Evolutionary conservation across 30 jellyfish, hydroid and myxozoan species (phyloP), one percentile per base, ranked within the genome.

Genomic region (Phacellophora camtschatica): DNA sequence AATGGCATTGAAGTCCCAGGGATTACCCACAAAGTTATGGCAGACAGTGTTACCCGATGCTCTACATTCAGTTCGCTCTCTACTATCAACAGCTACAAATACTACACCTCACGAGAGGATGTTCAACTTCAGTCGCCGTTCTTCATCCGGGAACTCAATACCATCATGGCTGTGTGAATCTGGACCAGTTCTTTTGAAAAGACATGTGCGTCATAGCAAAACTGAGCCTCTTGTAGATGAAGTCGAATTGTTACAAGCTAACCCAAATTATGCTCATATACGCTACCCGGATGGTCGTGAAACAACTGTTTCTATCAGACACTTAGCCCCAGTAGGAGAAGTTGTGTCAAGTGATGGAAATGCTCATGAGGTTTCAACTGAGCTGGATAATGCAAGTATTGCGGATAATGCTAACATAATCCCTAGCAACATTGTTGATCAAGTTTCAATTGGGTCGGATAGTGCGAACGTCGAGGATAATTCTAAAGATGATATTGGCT

Each of bases 281-380:
- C 77, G 86, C 42, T 71, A 66, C 62, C 51, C 54, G 18, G 90
- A 80, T 87, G 97, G 97, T 25, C 70, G 90, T 31, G 97, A 80
- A 50, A 51, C 71, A 29, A 19, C 82, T 41, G 96, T 86, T 50
- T 85, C 90, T n/a, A n/a, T n/a, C n/a, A n/a, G n/a, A n/a, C n/a
- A n/a, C n/a, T n/a, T n/a, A n/a, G n/a, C n/a, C n/a, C n/a, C n/a
- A n/a, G n/a, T n/a, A n/a, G n/a, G n/a, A n/a, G n/a, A n/a, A n/a
- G n/a, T n/a, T n/a, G n/a, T n/a, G n/a, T n/a, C n/a, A n/a, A n/a
- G n/a, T n/a, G n/a, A n/a, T n/a, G n/a, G n/a, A n/a, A n/a, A n/a
- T n/a, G n/a, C n/a, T n/a, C n/a, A n/a, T n/a, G n/a, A n/a, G n/a
- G n/a, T n/a, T n/a, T n/a, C n/a, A n/a, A n/a, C n/a, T n/a, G n/a